Evolutionary conservation across 2,113 vertebrate species (phyloP).

Genomic region (Platysternon megacephalum): DNA sequence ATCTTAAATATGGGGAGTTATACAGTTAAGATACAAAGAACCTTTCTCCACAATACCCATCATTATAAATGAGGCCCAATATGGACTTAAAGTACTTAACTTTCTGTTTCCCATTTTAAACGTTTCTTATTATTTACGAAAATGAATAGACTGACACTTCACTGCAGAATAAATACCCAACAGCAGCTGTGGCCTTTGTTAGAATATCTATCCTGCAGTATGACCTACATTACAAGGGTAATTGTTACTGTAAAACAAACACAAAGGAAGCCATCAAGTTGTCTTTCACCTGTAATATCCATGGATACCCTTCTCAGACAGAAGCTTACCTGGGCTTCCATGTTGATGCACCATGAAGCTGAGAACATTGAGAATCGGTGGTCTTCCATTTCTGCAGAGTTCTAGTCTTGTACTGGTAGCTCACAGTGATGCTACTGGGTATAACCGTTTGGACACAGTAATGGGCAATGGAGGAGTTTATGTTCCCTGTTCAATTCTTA

Average conservation of each 20-base stretch:
- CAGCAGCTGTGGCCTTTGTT: background rate
- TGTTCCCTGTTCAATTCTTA: background rate
- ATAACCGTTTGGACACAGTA: background rate
- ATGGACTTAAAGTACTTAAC: too few relatives aligned
- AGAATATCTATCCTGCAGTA: background rate
- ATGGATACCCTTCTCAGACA: background rate
- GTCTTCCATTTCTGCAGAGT: background rate
- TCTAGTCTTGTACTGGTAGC: background rate
- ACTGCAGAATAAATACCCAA: background rate
- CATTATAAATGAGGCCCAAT: too few relatives aligned
- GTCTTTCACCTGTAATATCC: background rate
- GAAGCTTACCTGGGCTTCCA: background rate
- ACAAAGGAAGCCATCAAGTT: background rate
- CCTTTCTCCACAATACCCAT: too few relatives aligned
- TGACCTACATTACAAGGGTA: fast-evolving
- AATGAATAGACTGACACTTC: fast-evolving
- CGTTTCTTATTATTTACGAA: too few relatives aligned
- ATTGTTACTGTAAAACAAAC: too few relatives aligned
- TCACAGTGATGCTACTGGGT: background rate
- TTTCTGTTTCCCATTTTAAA: too few relatives aligned
- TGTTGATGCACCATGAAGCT: background rate
- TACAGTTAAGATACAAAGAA: background rate
- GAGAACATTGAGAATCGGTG: background rate
- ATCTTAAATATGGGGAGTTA: background rate
- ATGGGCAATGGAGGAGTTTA: fast-evolving